Percentiles rank a stretch among this genome's conserved stretches.
phyloP scores from a whole-genome alignment of 1,140 invertebrate genomes.

The Drosophila persimilis region DNA sequence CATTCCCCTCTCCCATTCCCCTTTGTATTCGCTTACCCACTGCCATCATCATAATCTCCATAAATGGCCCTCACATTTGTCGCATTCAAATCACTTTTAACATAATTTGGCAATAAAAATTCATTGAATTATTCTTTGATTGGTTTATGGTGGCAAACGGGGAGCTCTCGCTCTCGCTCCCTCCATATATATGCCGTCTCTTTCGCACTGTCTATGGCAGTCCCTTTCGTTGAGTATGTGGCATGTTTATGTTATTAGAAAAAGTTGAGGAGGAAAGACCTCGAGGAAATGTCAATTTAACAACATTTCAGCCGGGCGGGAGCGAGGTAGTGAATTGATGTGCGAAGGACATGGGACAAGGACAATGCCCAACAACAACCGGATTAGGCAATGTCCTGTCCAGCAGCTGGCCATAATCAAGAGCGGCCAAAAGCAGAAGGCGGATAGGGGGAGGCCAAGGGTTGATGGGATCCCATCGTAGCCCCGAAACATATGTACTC shows the following conservation, averaged over 20 bases:
- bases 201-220: conserved; percentile 4
- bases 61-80: conserved; percentile 49
- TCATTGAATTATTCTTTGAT: conserved; percentile 78
- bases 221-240: conserved; percentile 25
- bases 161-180: background rate
- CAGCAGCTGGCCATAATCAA: conserved; percentile 21
- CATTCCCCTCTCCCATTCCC: background rate
- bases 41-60: conserved; percentile 38
- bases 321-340: conserved; percentile 46
- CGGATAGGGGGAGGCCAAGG: background rate
- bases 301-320: conserved; percentile 17
- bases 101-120: conserved; percentile 78
- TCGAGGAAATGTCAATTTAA: conserved; percentile 57
- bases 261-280: conserved; percentile 31
- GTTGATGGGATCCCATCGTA: background rate
- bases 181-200: background rate
- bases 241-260: conserved; percentile 65
- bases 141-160: conserved; percentile 51
- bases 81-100: conserved; percentile 76
- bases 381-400: conserved; percentile 43
- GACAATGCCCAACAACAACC: background rate
- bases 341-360: conserved; percentile 49
- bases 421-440: too few species aligned
- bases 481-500: conserved; percentile 21
- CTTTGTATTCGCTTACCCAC: background rate